Base-by-base conservation (phyloP, 2,113 vertebrate genomes). In the Poeciliopsis turrubarensis region DNA sequence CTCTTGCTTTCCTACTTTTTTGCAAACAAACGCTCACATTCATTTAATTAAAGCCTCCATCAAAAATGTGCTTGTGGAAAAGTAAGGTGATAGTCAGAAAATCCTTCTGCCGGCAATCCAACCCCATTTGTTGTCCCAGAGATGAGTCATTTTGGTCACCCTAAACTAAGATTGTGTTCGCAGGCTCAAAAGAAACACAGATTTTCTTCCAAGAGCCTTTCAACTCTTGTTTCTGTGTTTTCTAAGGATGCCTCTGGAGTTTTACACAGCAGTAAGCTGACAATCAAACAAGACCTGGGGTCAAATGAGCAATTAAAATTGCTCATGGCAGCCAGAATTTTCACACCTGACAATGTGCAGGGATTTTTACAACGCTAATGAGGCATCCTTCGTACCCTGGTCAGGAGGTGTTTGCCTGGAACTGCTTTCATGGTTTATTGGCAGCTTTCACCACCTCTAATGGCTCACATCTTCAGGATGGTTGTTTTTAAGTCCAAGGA, bases 41-140 rank as follows among this genome's bases (percentile, higher is more conserved):
- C 17, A 41, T 77, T 90, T 87, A 82, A 90, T 93, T 90, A 89
- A 90, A 89, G 89, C 83, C 80, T 87, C 74, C 8, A 86, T 73
- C 75, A 68, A 19, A 81, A 80, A 87, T 31, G 74, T 88, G 87
- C 89, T 90, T 89, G 85, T 88, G 84, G 87, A 84, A 87, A 91
- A 86, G 9, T 84, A 92, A 93, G 79, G 72, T 83, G 80, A 86
- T 88, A 92, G 86, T 83, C 76, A 32, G 32, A 85, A 88, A 87
- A 89, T 68, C 74, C 79, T 81, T 65, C 79, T 75, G 74, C 86
- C 82, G 82, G 86, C 80, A 87, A 90, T 78, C 81, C 76, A 77
- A 15, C 54, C 74, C 44, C 74, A 61, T 75, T 89, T 89, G 84
- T 87, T 89, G 84, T 82, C 80, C 77, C 85, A 84, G 29, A 67